These are phyloP conservation scores for Phengaris arion DNA, from an alignment of 2,888 invertebrate species.

Conservation along the genomic window DNA sequence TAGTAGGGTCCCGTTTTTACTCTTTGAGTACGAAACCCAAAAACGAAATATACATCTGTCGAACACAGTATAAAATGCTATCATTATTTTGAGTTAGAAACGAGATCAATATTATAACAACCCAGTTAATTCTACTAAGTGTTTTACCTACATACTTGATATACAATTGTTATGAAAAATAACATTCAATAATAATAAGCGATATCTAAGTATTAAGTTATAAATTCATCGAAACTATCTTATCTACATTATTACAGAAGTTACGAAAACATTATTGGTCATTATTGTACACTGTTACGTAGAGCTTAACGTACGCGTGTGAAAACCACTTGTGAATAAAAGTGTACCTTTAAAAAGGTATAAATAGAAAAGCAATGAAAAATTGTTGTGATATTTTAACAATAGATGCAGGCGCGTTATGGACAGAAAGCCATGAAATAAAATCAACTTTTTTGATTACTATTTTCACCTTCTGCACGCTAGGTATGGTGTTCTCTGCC, in stretches of 20 bases:
- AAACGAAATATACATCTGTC: too few relatives aligned
- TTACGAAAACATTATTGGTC: neutral
- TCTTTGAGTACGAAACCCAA: too few relatives aligned
- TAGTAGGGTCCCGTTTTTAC: too few relatives aligned
- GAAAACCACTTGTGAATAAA: neutral
- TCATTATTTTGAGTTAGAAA: too few relatives aligned
- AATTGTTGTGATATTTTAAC: neutral
- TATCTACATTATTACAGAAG: slow-evolving; percentile 21
- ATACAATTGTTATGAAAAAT: neutral
- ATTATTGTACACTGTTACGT: neutral
- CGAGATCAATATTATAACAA: too few relatives aligned
- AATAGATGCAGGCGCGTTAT: neutral
- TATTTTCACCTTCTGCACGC: slow-evolving; percentile 49
- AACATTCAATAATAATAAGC: slow-evolving; percentile 11
- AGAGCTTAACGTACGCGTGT: neutral
- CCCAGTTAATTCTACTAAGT: too few relatives aligned
- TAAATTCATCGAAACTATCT: slow-evolving; percentile 23
- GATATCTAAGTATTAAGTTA: slow-evolving; percentile 13
- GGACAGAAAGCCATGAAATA: slow-evolving; percentile 37
- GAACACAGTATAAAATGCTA: too few relatives aligned
- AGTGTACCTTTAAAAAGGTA: neutral
- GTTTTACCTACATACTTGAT: neutral
- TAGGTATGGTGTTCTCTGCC: slow-evolving; percentile 55
- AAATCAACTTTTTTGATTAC: slow-evolving; percentile 41
- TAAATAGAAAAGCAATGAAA: neutral